Percentiles rank a stretch among this genome's conserved stretches.
Conservation (phyloP, 1,140 invertebrate genomes). For the Solen grandis region DNA sequence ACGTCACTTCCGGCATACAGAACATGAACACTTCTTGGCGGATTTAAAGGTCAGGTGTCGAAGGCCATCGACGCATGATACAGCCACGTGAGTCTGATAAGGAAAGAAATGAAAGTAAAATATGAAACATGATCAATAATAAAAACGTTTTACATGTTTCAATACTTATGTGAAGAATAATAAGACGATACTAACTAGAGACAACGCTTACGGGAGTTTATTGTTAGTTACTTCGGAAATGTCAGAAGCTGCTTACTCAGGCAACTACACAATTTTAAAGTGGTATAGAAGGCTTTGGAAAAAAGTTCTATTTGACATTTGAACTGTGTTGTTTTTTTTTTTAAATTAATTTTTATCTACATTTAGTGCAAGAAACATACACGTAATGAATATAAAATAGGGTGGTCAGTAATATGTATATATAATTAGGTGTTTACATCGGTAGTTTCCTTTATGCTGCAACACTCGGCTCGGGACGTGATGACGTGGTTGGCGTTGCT, state of each 20-base stretch:
- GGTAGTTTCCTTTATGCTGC: constrained; percentile 93
- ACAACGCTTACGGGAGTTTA: no score
- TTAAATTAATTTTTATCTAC: neutral
- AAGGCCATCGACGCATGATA: constrained; percentile 89
- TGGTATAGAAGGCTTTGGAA: no score
- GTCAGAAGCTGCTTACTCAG: neutral
- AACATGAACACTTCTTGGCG: constrained; percentile 90
- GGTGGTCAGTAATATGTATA: no score
- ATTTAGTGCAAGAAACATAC: neutral
- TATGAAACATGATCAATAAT: neutral
- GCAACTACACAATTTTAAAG: constrained; percentile 3
- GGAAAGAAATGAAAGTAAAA: constrained; percentile 60
- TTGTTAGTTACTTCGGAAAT: no score
- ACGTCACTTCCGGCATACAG: constrained; percentile 66
- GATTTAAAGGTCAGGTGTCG: constrained; percentile 91
- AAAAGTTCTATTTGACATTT: no score
- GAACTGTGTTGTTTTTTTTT: no score
- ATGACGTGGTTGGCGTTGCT: constrained; percentile 86
- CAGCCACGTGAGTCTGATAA: constrained; percentile 86
- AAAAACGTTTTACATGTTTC: no score
- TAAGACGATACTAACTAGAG: no score
- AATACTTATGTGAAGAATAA: no score
- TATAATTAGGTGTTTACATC: no score
- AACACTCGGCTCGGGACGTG: constrained; percentile 93
- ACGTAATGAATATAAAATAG: neutral